phyloP scores from a whole-genome alignment of 1,140 invertebrate genomes.

The Ptiloglossa arizonensis region DNA sequence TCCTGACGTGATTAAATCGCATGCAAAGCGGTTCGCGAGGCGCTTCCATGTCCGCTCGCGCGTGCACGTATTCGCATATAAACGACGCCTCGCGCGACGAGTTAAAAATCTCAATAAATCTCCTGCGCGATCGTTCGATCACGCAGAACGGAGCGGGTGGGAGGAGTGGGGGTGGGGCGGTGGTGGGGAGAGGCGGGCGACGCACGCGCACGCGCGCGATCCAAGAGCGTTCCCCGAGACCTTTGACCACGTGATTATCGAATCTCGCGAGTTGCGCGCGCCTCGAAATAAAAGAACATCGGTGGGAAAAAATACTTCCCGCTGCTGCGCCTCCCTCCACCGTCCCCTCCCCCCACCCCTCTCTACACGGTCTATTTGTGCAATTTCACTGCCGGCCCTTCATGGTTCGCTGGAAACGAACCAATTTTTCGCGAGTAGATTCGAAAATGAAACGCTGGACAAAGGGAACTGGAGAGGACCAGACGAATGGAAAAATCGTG shows the following conservation, averaged over 20 bases:
- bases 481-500: background rate
- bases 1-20: constrained; percentile 53
- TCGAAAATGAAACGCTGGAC: background rate
- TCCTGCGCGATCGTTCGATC: background rate
- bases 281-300: too few relatives aligned
- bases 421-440: background rate
- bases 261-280: background rate
- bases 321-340: too few relatives aligned
- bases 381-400: background rate
- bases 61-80: constrained; percentile 24
- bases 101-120: constrained; percentile 34
- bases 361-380: background rate
- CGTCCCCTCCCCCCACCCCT: too few relatives aligned
- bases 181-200: too few relatives aligned
- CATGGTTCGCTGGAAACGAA: background rate
- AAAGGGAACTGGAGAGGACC: background rate
- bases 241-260: background rate
- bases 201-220: too few relatives aligned
- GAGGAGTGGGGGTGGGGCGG: too few relatives aligned
- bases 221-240: background rate
- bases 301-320: too few relatives aligned
- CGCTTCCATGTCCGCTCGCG: constrained; percentile 27
- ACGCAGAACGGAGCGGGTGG: too few relatives aligned
- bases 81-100: constrained; percentile 14
- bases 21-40: constrained; percentile 49